Conservation (phyloP, 2,797 vertebrate genomes). For the Lophotriccus pileatus region DNA sequence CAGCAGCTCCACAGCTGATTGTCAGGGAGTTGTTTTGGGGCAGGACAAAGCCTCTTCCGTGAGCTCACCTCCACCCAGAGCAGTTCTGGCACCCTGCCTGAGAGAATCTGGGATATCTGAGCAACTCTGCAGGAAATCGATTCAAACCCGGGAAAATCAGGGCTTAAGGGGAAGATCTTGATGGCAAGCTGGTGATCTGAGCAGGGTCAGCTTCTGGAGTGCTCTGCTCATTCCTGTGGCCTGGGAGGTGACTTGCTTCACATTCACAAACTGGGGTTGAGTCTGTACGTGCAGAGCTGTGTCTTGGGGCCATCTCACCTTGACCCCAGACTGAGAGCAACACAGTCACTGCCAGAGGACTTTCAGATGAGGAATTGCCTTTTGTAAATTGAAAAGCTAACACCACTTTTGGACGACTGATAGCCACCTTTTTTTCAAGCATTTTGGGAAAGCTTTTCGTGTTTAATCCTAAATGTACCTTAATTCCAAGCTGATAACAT, state of each 20-base stretch:
- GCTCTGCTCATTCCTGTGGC: neutral
- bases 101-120: neutral
- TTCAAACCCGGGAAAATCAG: neutral
- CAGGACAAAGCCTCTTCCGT: neutral
- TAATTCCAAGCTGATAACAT: neutral
- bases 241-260: neutral
- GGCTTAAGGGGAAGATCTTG: neutral
- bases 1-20: neutral
- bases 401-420: neutral
- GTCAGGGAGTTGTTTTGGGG: neutral
- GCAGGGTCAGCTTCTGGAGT: neutral
- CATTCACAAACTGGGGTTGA: neutral
- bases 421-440: neutral
- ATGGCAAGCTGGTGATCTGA: neutral
- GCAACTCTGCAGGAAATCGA: neutral
- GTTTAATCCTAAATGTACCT: neutral
- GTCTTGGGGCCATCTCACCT: neutral
- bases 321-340: neutral
- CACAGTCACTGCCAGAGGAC: neutral
- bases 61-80: neutral
- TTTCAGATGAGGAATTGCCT: neutral
- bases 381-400: neutral
- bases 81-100: neutral
- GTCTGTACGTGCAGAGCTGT: neutral
- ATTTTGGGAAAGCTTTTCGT: neutral